A percentile compares a stretch with the other conserved stretches of the same genome.
phyloP scores from a whole-genome alignment of 1,140 invertebrate species.

The Coptotermes formosanus region DNA sequence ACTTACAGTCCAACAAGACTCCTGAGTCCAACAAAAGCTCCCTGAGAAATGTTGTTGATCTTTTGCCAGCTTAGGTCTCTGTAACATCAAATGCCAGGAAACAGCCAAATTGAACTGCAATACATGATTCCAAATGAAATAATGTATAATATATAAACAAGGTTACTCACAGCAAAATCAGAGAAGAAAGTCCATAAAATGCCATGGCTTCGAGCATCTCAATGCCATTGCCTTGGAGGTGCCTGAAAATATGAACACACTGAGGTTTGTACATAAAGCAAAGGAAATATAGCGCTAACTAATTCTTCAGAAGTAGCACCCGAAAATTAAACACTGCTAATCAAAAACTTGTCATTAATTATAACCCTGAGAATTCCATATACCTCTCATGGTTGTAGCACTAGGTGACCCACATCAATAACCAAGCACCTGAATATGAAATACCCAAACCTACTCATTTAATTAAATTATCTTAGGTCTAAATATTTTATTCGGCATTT shows the following conservation, averaged over 20 bases:
- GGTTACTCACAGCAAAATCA: conserved; percentile 39
- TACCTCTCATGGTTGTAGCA: too few relatives aligned
- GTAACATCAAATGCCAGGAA: conserved; percentile 22
- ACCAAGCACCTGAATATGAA: too few relatives aligned
- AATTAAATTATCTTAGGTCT: too few relatives aligned
- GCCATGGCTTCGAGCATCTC: conserved; percentile 40
- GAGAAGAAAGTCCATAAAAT: conserved; percentile 43
- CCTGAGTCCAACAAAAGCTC: conserved; percentile 41
- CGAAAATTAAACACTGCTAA: too few relatives aligned
- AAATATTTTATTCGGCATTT: too few relatives aligned
- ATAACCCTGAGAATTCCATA: too few relatives aligned
- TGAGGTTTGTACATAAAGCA: not conserved
- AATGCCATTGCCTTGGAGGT: conserved; percentile 44
- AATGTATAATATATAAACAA: not conserved
- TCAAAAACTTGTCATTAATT: too few relatives aligned
- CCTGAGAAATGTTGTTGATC: conserved; percentile 39
- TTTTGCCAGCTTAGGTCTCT: conserved; percentile 40
- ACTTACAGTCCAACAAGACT: conserved; percentile 38
- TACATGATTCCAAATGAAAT: not conserved
- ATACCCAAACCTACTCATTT: too few relatives aligned
- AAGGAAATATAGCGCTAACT: too few relatives aligned
- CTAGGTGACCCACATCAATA: too few relatives aligned
- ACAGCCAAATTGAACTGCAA: not conserved
- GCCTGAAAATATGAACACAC: conserved; percentile 37
- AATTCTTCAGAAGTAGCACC: too few relatives aligned